Conservation (phyloP, 2,888 invertebrate genomes). For the Syritta pipiens region DNA sequence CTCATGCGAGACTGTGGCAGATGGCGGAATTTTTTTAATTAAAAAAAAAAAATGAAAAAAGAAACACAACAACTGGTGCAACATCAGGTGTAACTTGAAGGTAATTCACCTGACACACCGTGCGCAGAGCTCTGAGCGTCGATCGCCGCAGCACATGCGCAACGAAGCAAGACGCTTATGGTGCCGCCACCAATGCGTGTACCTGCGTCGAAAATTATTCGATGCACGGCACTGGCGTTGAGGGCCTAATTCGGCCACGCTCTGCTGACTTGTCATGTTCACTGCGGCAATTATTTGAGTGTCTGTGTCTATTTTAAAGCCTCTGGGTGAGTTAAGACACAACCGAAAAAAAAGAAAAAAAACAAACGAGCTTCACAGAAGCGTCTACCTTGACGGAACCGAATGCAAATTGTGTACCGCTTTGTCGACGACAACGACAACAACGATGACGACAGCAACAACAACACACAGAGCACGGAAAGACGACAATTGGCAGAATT, state of each 20-base stretch:
- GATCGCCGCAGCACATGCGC: slow-evolving; percentile 56
- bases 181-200: too few species aligned
- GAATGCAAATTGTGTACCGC: too few species aligned
- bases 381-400: too few species aligned
- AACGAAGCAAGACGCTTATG: slow-evolving; percentile 61
- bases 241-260: slow-evolving; percentile 54
- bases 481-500: too few species aligned
- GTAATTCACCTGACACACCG: slow-evolving; percentile 65
- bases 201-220: slow-evolving; percentile 8
- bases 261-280: slow-evolving; percentile 65
- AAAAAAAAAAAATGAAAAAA: slow-evolving; percentile 17
- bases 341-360: too few species aligned
- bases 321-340: too few species aligned
- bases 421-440: too few species aligned
- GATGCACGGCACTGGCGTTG: slow-evolving; percentile 1
- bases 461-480: too few species aligned
- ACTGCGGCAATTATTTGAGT: slow-evolving; percentile 28
- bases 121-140: slow-evolving; percentile 37
- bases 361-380: too few species aligned
- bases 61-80: slow-evolving; percentile 44
- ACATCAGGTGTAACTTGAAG: slow-evolving; percentile 64
- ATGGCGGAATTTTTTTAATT: slow-evolving; percentile 59
- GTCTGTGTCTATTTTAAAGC: slow-evolving; percentile 31
- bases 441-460: too few species aligned
- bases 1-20: slow-evolving; percentile 54